phyloP scores from a whole-genome alignment of 2,888 invertebrate genomes.

The Hyles lineata region DNA sequence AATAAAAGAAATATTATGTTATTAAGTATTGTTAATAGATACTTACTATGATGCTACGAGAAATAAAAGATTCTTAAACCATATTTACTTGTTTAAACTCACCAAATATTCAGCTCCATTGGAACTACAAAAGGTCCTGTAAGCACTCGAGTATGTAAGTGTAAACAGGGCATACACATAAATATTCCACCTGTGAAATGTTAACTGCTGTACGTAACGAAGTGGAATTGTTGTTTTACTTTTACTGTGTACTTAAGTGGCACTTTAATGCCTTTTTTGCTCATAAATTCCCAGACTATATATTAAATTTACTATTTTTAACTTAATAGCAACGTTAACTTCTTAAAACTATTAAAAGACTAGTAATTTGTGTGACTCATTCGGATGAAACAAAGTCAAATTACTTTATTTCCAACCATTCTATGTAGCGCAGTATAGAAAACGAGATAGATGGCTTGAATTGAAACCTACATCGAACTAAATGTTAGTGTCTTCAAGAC shows the following conservation, averaged over 20 bases:
- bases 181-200: constrained; percentile 22
- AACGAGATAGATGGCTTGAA: too few species aligned
- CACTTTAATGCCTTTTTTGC: not conserved
- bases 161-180: not conserved
- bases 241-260: not conserved
- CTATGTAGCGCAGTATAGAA: too few species aligned
- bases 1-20: too few species aligned
- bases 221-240: not conserved
- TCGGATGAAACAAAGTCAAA: not conserved
- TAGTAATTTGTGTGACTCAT: not conserved
- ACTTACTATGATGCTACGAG: too few species aligned
- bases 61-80: not conserved
- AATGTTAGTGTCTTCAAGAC: too few species aligned
- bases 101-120: not conserved
- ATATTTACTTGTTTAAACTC: not conserved
- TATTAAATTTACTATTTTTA: constrained; percentile 2
- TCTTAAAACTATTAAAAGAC: not conserved
- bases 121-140: not conserved
- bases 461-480: too few species aligned
- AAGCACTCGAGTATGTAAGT: constrained; percentile 5
- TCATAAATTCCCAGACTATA: not conserved
- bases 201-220: constrained; percentile 15
- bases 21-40: too few species aligned
- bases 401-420: too few species aligned
- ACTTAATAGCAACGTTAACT: not conserved